These are phyloP conservation scores for Hydrophis major DNA, from an alignment of 2,797 vertebrate species.

Conservation along the genomic window DNA sequence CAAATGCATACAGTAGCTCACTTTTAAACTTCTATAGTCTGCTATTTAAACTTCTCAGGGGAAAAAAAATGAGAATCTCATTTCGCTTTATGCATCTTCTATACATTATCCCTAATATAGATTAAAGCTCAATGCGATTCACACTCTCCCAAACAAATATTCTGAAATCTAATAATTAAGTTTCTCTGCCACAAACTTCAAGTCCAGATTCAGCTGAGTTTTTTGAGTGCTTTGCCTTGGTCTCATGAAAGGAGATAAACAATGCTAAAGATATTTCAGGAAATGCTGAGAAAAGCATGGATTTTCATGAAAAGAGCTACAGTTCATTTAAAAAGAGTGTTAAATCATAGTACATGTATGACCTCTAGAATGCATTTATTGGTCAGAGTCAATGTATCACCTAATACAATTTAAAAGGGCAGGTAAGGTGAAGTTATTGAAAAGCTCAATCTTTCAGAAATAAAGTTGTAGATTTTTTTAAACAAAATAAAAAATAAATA, in stretches of 20 bases:
- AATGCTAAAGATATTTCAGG: slow-evolving; percentile 4
- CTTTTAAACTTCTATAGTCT: neutral
- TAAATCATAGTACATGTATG: slow-evolving; percentile 12
- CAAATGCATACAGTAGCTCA: neutral
- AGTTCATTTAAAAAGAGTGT: neutral
- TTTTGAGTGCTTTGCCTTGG: slow-evolving; percentile 15
- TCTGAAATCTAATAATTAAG: neutral
- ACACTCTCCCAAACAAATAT: neutral
- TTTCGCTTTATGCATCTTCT: neutral
- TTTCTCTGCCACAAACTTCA: neutral
- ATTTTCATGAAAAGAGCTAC: slow-evolving; percentile 20
- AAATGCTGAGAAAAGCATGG: slow-evolving; percentile 24
- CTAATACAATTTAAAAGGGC: neutral
- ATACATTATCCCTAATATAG: neutral
- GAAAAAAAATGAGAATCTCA: neutral
- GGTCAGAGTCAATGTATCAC: neutral
- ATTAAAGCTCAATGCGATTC: neutral
- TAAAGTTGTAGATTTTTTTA: neutral
- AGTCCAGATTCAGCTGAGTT: neutral
- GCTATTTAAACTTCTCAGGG: neutral
- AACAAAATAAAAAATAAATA: neutral
- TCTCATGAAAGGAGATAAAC: slow-evolving; percentile 16
- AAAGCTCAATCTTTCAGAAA: neutral
- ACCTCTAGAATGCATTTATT: neutral
- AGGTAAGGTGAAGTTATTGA: neutral